Percentiles rank a stretch among this genome's conserved stretches.
These are phyloP conservation scores for Mus minutoides DNA, from an alignment of 2,797 vertebrate species.

Conservation along the genomic window DNA sequence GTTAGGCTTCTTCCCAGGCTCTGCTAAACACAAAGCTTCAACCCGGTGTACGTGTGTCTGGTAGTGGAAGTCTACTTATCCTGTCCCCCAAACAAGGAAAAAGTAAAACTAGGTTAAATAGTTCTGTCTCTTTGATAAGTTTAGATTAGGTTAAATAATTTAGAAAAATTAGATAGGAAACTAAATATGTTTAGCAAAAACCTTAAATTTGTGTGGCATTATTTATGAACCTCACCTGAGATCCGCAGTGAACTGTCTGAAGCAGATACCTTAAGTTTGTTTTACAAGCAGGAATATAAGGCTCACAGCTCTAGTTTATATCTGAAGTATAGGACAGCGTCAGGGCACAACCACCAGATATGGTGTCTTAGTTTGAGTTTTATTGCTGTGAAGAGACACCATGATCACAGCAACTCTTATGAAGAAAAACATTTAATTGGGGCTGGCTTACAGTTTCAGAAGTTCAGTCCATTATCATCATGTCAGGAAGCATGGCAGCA, in stretches of 20 bases:
- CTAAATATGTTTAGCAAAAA: neutral
- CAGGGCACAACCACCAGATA: neutral
- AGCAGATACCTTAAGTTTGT: neutral
- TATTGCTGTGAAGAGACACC: neutral
- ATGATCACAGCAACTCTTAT: neutral
- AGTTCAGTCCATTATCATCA: neutral
- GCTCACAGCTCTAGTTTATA: neutral
- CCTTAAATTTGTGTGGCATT: conserved; percentile 20
- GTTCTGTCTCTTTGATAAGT: conserved; percentile 40
- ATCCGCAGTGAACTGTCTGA: conserved; percentile 10
- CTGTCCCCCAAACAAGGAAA: conserved; percentile 29
- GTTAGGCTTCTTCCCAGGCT: neutral
- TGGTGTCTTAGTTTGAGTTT: neutral
- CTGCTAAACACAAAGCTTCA: conserved; percentile 32
- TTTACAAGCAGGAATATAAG: neutral
- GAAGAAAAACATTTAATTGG: neutral
- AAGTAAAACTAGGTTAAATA: conserved; percentile 34
- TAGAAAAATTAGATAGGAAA: conserved; percentile 37
- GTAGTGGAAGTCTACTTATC: neutral
- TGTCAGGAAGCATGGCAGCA: neutral
- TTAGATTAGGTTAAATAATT: neutral
- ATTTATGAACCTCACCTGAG: neutral
- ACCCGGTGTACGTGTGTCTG: neutral
- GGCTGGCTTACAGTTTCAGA: neutral
- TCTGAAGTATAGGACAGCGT: neutral